phyloP scores from a whole-genome alignment of 1,140 invertebrate species.

The Monomorium pharaonis region DNA sequence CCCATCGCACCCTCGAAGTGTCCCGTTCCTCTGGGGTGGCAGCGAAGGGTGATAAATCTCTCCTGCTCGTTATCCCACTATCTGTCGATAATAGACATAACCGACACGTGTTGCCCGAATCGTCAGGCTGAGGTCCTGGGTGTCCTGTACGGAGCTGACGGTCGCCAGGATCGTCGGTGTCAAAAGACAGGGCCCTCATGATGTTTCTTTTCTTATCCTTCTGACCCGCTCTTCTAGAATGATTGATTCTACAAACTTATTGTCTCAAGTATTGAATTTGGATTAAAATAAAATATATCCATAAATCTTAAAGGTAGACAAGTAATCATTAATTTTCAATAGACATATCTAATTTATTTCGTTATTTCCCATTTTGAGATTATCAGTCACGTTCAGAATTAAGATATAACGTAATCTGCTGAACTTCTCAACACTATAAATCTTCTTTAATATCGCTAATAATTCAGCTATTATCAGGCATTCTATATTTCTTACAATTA shows the following conservation, averaged over 20 bases:
- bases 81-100: conserved; percentile 81
- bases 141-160: conserved; percentile 51
- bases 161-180: conserved; percentile 63
- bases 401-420: neutral
- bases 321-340: neutral
- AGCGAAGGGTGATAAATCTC: conserved; percentile 79
- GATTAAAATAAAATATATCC: neutral
- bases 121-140: conserved; percentile 77
- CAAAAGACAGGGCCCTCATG: conserved; percentile 29
- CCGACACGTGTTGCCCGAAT: conserved; percentile 82
- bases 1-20: conserved; percentile 55
- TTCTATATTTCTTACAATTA: neutral
- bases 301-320: neutral
- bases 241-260: conserved; percentile 28
- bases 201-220: conserved; percentile 8
- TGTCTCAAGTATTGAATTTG: neutral
- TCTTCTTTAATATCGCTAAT: neutral
- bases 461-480: neutral
- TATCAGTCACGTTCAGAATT: neutral
- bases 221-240: neutral
- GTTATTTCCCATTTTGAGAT: neutral
- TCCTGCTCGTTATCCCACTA: conserved; percentile 74
- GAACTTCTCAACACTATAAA: neutral
- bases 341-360: neutral
- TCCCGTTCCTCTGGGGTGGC: conserved; percentile 63